Base-by-base conservation (phyloP, 2,888 invertebrate species). In the Coelogynopora nodosa region DNA sequence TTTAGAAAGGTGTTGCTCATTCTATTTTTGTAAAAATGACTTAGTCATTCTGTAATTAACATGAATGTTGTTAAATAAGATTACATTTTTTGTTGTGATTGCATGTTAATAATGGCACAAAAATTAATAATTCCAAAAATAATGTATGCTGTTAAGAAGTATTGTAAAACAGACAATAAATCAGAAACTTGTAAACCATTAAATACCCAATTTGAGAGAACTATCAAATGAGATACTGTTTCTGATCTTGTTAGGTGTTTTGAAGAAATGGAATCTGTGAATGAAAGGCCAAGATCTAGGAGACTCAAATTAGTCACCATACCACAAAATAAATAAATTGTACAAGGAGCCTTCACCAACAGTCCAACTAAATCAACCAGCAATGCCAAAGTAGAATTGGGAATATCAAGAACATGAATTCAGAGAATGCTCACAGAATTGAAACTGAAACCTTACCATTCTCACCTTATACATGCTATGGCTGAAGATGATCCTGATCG, bases 291-390 rank as follows among this genome's bases (percentile, higher is more conserved):
- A 5, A 74, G 74, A 74, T 23, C 23, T 74, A 26, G 74, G 23
- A 74, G 74, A 74, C 27, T 26, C 5, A 74, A 74, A 74, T 74
- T 26, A 74, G 23, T 74, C 74, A 74, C 23, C 23, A n/a, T 23
- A 26, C 74, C 74, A 74, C 18, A 74, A 74, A 74, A 74, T 74
- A 74, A 74, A 74, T 26, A 74, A 74, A 74, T 74, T 74, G 27
- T 74, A 13, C 74, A 74, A 74, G 74, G 18, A 5, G 27, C 74
- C 74, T 74, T 74, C 2, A 26, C 74, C 74, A 74, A 23, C 74
- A 74, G 74, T 23, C 74, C 74, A 74, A 74, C 74, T 74, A 74
- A 74, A 74, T 74, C 74, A 74, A 74, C 74, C 74, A 74, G 74
- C 5, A 2, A 26, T n/a, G 74, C 74, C 27, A 23, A 74, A 26